Base-by-base conservation (phyloP, 2,888 invertebrate species). In the Epirrita christyi region DNA sequence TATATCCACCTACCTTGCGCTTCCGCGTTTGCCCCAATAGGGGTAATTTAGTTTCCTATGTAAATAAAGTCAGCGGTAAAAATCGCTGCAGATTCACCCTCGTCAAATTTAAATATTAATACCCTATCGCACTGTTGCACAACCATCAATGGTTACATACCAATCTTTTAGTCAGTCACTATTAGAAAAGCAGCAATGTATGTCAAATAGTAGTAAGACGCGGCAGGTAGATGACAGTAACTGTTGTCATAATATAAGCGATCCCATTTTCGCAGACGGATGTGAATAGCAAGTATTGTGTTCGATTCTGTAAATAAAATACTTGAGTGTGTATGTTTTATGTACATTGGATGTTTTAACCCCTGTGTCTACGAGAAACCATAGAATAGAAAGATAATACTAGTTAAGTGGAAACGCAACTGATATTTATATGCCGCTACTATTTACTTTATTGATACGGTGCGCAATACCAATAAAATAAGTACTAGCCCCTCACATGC, bases 11-110 rank as follows among this genome's bases (percentile, higher is more conserved):
- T 56, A 57, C 62, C 53, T 61, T 64, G 28, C 65, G 56, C 49
- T 68, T 59, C 67, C 46, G 27, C 58, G 66, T 70, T 68, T 69
- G 65, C 70, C 68, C 67, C 67, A 70, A 74, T 72, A 74, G 67
- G 68, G 73, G 75, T 80, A 78, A 81, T 80, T 79, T 78, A 75
- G 72, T 80, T 77, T 75, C 76, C 68, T 72, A 78, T 75, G 79
- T 76, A 76, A 79, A 81, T 80, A 79, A 71, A 79, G 68, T 68
- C 75, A 64, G 73, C 69, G 75, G 73, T 75, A 77, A 76, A 79
- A 80, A 80, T 78, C 76, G 72, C 68, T 67, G 71, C 64, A 71
- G 51, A 67, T 69, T 72, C 68, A 41, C 15, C 70, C 66, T 64
- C 64, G 47, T 52, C 46, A 64, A 70, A 73, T 72, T 70, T 76